Evolutionary conservation across 2,113 vertebrate genomes (phyloP).

Genomic region (Oryzias celebensis): DNA sequence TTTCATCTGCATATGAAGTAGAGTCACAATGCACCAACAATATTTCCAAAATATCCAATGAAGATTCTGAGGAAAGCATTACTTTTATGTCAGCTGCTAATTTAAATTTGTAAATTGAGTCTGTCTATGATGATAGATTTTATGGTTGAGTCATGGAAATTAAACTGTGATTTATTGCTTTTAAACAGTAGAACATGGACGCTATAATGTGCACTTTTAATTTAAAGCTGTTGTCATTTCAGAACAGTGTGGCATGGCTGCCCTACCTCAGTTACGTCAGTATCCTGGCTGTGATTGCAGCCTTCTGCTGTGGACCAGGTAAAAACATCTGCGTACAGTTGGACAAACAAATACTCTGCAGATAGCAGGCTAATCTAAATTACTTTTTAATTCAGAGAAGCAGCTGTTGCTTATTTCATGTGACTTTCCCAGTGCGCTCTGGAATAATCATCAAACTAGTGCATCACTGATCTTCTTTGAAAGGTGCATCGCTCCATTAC

Average conservation of each 20-base stretch:
- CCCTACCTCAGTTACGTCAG: conserved; percentile 87
- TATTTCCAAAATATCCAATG: too few relatives aligned
- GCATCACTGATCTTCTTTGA: conserved; percentile 11
- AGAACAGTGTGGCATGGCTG: conserved; percentile 82
- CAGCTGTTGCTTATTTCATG: conserved; percentile 9
- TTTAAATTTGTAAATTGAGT: not conserved
- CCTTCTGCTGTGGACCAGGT: conserved; percentile 95
- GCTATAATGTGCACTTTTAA: not conserved
- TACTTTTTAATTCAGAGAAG: conserved; percentile 7
- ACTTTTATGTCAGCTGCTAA: not conserved
- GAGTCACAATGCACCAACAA: too few relatives aligned
- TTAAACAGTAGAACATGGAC: not conserved
- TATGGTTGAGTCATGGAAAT: not conserved
- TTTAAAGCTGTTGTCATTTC: conserved; percentile 13
- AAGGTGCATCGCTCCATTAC: conserved; percentile 20
- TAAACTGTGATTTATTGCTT: too few relatives aligned
- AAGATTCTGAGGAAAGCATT: not conserved
- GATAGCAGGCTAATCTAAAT: not conserved
- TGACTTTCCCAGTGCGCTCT: conserved; percentile 1
- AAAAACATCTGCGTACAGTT: conserved; percentile 32
- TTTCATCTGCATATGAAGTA: not conserved
- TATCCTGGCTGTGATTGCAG: conserved; percentile 87
- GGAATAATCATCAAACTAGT: conserved; percentile 2
- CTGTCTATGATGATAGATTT: not conserved
- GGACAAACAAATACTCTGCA: conserved; percentile 2